Percentiles rank a stretch among this genome's conserved stretches.
Conservation (phyloP, 2,797 vertebrate genomes). For the Urosaurus nigricauda region DNA sequence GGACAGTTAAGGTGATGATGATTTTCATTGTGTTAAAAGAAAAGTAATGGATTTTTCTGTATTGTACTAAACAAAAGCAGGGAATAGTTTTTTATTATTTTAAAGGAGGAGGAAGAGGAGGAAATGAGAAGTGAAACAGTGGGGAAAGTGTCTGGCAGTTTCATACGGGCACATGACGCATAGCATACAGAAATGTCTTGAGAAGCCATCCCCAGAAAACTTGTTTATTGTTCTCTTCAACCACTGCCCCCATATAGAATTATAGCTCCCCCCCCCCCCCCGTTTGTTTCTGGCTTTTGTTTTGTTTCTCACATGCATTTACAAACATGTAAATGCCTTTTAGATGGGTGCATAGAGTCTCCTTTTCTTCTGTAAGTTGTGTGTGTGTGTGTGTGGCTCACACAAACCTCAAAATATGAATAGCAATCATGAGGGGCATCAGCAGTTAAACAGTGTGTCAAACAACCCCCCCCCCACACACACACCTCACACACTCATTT, state of each 20-base stretch:
- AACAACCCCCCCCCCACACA: not conserved
- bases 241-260: not conserved
- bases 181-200: not conserved
- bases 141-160: not conserved
- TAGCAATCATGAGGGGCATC: not conserved
- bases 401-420: not conserved
- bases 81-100: not conserved
- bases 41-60: not conserved
- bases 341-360: not conserved
- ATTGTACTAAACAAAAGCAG: conserved; percentile 14
- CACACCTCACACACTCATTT: not conserved
- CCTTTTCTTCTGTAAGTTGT: not conserved
- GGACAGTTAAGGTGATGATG: not conserved
- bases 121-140: not conserved
- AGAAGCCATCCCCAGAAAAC: not conserved
- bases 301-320: not conserved
- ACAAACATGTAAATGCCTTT: too few species aligned
- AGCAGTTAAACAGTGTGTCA: not conserved
- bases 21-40: conserved; percentile 1
- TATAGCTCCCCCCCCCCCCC: not conserved
- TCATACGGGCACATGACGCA: not conserved
- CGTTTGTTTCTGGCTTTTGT: not conserved
- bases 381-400: too few species aligned
- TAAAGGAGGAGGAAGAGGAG: not conserved
- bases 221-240: not conserved